Conservation (phyloP, 1,140 invertebrate species). For the Mycetomoellerius zeteki region DNA sequence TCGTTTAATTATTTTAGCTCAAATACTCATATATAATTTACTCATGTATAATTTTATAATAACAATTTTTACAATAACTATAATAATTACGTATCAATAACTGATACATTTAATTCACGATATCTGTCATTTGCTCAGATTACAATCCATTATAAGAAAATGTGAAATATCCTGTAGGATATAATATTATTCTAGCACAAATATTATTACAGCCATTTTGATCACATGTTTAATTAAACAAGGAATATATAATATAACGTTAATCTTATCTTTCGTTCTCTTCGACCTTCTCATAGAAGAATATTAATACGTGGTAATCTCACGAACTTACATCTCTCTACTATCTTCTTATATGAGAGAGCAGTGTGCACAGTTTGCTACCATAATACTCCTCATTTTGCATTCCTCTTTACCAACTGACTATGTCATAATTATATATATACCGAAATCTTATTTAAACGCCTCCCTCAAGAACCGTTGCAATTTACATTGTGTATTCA, state of each 20-base stretch:
- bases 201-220: slow-evolving; percentile 17
- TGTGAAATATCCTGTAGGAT: not conserved
- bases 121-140: not conserved
- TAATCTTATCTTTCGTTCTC: slow-evolving; percentile 51
- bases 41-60: not conserved
- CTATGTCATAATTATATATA: slow-evolving; percentile 52
- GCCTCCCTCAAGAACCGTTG: slow-evolving; percentile 27
- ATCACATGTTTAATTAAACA: slow-evolving; percentile 68
- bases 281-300: slow-evolving; percentile 30
- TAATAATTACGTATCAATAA: not conserved
- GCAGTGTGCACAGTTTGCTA: slow-evolving; percentile 47
- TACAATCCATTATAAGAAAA: not conserved
- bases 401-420: slow-evolving; percentile 42
- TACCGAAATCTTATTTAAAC: slow-evolving; percentile 54
- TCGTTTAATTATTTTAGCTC: not conserved
- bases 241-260: slow-evolving; percentile 30
- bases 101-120: not conserved
- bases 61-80: not conserved
- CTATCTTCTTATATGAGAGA: slow-evolving; percentile 50
- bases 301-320: slow-evolving; percentile 58
- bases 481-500: slow-evolving; percentile 49
- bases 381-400: slow-evolving; percentile 46
- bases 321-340: slow-evolving; percentile 33
- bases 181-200: slow-evolving; percentile 8
- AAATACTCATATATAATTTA: not conserved